These are phyloP conservation scores for Orthosia gothica DNA, from an alignment of 2,888 invertebrate species.

Conservation along the genomic window DNA sequence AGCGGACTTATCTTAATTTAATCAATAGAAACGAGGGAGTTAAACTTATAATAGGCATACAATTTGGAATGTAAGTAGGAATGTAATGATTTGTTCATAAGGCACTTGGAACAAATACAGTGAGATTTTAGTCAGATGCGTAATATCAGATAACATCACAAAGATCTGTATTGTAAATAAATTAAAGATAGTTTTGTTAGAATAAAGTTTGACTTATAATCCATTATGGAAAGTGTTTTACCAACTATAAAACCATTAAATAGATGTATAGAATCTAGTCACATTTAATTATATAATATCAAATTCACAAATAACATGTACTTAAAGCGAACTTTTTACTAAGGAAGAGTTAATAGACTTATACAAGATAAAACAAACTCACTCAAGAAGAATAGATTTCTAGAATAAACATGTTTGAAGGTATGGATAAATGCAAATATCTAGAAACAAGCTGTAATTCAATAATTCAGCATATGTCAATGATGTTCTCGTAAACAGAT, in stretches of 20 bases:
- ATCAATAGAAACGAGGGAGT: conserved; percentile 20
- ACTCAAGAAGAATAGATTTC: conserved; percentile 64
- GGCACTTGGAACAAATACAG: conserved; percentile 91
- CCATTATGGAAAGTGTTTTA: conserved; percentile 69
- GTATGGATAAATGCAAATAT: conserved; percentile 67
- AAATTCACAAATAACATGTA: conserved; percentile 81
- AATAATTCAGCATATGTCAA: conserved; percentile 45
- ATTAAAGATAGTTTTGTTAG: conserved; percentile 59
- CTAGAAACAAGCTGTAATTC: conserved; percentile 52
- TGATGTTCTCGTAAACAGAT: too few relatives aligned
- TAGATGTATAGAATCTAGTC: conserved; percentile 84
- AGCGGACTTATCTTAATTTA: conserved; percentile 8
- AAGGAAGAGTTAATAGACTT: conserved; percentile 78
- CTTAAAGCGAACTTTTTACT: conserved; percentile 74
- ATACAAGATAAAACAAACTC: conserved; percentile 68
- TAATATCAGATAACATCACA: conserved; percentile 61
- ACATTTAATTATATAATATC: conserved; percentile 76
- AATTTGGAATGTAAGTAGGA: conserved; percentile 85
- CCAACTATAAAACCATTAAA: conserved; percentile 84
- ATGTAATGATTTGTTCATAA: conserved; percentile 89
- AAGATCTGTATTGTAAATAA: conserved; percentile 65
- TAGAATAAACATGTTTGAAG: conserved; percentile 52
- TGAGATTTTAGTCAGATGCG: conserved; percentile 79
- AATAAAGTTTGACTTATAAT: conserved; percentile 56
- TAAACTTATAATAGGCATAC: conserved; percentile 35